These are phyloP conservation scores for Cerastis leucographa DNA, from an alignment of 2,888 invertebrate species.

Conservation along the genomic window DNA sequence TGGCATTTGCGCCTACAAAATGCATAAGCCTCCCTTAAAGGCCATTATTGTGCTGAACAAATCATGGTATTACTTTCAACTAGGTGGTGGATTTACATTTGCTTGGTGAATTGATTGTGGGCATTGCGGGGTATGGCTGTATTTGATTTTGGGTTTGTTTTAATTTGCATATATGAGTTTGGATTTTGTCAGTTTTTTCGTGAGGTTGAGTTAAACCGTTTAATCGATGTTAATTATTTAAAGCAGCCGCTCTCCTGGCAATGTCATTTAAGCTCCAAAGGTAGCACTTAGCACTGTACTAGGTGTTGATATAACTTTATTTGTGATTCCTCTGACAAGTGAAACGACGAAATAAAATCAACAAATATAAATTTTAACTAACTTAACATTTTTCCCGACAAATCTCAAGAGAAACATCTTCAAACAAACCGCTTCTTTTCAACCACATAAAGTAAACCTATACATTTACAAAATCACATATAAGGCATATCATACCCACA, in stretches of 20 bases:
- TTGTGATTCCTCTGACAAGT: accelerated
- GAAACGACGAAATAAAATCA: not conserved
- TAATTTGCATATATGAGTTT: not conserved
- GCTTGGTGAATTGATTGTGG: slow-evolving; percentile 21
- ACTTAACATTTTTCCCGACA: not conserved
- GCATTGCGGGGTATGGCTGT: not conserved
- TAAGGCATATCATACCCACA: slow-evolving; percentile 57
- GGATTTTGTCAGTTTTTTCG: not conserved
- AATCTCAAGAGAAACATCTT: slow-evolving; percentile 18
- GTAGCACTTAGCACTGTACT: not conserved
- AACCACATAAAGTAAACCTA: slow-evolving; percentile 36
- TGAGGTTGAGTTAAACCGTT: not conserved
- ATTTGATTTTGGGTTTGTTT: not conserved
- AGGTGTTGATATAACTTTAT: not conserved
- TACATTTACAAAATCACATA: slow-evolving; percentile 61
- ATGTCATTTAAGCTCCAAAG: not conserved
- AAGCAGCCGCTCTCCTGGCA: not conserved
- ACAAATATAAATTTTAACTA: not conserved
- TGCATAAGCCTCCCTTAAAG: slow-evolving; percentile 72
- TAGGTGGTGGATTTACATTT: slow-evolving; percentile 35
- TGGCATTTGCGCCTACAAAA: slow-evolving; percentile 76
- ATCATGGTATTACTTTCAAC: slow-evolving; percentile 72
- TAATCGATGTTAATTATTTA: not conserved
- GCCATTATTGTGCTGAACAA: slow-evolving; percentile 76
- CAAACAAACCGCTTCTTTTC: slow-evolving; percentile 42